Conservation (phyloP, 2,888 invertebrate genomes). For the Drosophila ustulata region DNA sequence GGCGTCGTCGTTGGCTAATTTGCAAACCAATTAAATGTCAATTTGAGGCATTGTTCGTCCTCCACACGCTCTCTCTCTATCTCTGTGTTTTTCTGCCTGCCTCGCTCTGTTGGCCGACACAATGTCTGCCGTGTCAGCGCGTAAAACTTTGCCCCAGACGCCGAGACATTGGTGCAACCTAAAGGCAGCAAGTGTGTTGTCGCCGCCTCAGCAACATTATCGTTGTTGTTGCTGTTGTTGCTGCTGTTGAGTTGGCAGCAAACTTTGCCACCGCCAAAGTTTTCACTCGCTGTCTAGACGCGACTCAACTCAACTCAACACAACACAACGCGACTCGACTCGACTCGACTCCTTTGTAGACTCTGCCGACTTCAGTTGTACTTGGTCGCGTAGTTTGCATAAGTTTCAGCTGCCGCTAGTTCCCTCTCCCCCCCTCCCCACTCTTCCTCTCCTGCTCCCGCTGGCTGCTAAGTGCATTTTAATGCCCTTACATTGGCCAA, state of each 20-base stretch:
- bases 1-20: conserved; percentile 70
- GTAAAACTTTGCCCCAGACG: conserved; percentile 41
- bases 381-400: conserved; percentile 78
- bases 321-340: conserved; percentile 2
- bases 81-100: background rate
- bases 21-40: conserved; percentile 83
- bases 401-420: conserved; percentile 53
- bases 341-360: conserved; percentile 50
- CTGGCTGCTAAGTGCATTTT: conserved; percentile 70
- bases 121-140: conserved; percentile 64
- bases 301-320: conserved; percentile 36
- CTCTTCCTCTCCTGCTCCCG: background rate
- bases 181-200: conserved; percentile 40
- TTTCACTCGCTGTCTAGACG: conserved; percentile 71
- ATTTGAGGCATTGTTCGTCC: conserved; percentile 79
- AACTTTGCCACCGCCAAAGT: conserved; percentile 67
- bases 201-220: conserved; percentile 34
- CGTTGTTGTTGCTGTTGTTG: conserved; percentile 26
- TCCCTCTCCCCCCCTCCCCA: background rate
- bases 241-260: conserved; percentile 26
- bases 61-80: background rate
- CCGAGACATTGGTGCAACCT: conserved; percentile 16
- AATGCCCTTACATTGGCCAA: conserved; percentile 56
- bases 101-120: conserved; percentile 37
- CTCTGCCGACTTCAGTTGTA: conserved; percentile 59